Percentiles rank a stretch among this genome's conserved stretches.
These are phyloP conservation scores for Centrocercus urophasianus DNA, from an alignment of 2,113 vertebrate genomes.

Conservation along the genomic window DNA sequence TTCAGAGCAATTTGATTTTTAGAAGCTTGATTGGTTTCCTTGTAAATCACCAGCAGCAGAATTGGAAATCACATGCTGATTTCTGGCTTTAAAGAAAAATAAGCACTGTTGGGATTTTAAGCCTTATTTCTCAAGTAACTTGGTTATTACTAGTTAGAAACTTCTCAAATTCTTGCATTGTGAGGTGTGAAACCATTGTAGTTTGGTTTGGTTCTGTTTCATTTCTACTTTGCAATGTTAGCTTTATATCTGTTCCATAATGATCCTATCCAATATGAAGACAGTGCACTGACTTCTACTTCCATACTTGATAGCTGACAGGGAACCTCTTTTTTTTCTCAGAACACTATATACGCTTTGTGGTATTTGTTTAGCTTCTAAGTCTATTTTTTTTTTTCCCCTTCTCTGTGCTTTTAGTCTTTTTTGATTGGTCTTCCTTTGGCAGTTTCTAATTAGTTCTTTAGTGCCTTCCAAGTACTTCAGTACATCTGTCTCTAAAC, in stretches of 20 bases:
- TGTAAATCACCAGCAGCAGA: not conserved
- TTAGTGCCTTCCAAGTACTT: not conserved
- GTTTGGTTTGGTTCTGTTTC: not conserved
- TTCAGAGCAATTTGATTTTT: not conserved
- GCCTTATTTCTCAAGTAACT: not conserved
- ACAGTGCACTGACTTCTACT: not conserved
- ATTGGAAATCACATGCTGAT: not conserved
- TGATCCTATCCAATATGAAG: not conserved
- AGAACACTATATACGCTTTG: not conserved
- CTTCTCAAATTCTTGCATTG: not conserved
- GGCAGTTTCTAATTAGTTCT: not conserved
- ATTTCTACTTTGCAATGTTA: not conserved
- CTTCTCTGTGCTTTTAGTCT: not conserved
- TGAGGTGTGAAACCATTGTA: not conserved
- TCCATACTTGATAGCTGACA: not conserved
- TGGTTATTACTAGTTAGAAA: not conserved
- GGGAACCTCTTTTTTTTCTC: not conserved
- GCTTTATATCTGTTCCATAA: not conserved
- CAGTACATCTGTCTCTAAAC: not conserved
- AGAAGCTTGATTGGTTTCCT: not conserved
- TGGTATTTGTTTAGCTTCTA: not conserved
- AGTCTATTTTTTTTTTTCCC: not conserved
- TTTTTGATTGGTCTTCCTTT: not conserved
- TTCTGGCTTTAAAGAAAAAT: not conserved
- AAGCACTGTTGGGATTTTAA: not conserved